A percentile compares a stretch with the other conserved stretches of the same genome.
Evolutionary conservation across 2,797 vertebrate genomes (phyloP).

Genomic region (Dendrocincla fuliginosa): DNA sequence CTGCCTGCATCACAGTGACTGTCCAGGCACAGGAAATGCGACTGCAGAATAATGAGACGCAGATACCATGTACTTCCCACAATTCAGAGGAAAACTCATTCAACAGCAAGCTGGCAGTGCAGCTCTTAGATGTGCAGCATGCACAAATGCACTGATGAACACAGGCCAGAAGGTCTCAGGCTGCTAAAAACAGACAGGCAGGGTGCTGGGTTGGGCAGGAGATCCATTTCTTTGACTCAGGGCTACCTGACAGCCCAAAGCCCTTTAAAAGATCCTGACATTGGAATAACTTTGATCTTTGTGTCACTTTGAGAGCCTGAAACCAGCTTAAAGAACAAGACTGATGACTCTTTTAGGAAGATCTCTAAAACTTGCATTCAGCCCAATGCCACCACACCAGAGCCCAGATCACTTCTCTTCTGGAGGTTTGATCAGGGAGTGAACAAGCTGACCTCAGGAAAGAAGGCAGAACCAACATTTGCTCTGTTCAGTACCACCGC

Average conservation of each 20-base stretch:
- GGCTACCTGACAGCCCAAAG: not conserved
- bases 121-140: not conserved
- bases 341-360: not conserved
- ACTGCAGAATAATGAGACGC: not conserved
- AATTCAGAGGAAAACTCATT: not conserved
- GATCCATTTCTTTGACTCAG: not conserved
- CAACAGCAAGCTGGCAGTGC: not conserved
- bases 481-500: not conserved
- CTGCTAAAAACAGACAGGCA: not conserved
- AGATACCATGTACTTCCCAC: not conserved
- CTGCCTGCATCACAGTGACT: not conserved
- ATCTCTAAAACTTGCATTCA: not conserved
- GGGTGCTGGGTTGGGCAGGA: not conserved
- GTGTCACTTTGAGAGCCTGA: not conserved
- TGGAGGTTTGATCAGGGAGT: not conserved
- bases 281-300: not conserved
- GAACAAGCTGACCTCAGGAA: not conserved
- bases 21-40: not conserved
- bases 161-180: not conserved
- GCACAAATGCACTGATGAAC: not conserved
- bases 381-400: not conserved
- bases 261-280: not conserved
- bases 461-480: not conserved
- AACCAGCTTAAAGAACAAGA: not conserved
- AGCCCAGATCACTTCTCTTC: not conserved